phyloP scores from a whole-genome alignment of 2,888 invertebrate species.

The Cataglyphis rosenhaueri region DNA sequence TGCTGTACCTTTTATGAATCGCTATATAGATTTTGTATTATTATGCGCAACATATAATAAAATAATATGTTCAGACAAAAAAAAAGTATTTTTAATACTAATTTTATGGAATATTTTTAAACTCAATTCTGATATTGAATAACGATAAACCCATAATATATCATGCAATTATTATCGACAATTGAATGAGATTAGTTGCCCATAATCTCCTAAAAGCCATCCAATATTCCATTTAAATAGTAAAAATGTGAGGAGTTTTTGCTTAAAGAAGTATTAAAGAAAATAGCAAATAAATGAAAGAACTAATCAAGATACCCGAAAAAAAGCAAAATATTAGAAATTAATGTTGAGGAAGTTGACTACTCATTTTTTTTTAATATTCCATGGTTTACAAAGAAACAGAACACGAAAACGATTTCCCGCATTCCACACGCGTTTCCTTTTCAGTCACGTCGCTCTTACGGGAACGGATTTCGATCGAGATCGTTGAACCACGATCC shows the following conservation, averaged over 20 bases:
- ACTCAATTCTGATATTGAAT: conserved; percentile 27
- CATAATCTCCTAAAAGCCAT: not conserved
- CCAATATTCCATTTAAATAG: conserved; percentile 30
- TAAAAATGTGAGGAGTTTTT: not conserved
- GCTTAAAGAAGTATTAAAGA: not conserved
- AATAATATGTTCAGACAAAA: not conserved
- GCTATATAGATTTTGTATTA: not conserved
- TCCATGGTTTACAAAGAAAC: not conserved
- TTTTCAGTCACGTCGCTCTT: conserved; percentile 36
- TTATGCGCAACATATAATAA: not conserved
- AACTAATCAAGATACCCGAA: not conserved
- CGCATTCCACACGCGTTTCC: conserved; percentile 1
- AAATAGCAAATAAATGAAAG: not conserved
- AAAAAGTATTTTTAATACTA: not conserved
- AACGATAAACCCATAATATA: conserved; percentile 21
- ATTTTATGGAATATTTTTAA: conserved; percentile 26
- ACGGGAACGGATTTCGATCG: conserved; percentile 22
- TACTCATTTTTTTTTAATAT: not conserved
- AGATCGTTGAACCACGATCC: not conserved
- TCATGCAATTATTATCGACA: conserved; percentile 5
- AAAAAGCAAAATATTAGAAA: not conserved
- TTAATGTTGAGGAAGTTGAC: not conserved
- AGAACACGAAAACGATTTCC: not conserved
- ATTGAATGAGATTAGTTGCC: not conserved
- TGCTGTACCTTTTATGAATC: not conserved